Conservation (phyloP, 1,140 invertebrate genomes). For the Drosophila sp. region DNA sequence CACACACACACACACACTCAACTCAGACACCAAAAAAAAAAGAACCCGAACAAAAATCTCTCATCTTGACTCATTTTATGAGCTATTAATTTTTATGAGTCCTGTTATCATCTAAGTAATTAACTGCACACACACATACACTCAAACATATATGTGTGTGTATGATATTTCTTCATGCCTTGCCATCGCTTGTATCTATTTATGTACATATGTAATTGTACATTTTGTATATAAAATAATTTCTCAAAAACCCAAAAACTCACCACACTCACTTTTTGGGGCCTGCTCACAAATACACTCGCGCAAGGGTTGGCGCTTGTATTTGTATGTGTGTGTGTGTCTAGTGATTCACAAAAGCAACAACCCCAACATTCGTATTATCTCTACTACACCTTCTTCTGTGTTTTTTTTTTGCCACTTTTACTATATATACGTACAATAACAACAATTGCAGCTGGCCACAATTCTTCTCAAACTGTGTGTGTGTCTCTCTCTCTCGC, state of each 20-base stretch:
- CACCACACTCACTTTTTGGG: conserved; percentile 46
- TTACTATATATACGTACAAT: conserved; percentile 49
- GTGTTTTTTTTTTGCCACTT: conserved; percentile 46
- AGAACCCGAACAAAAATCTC: conserved; percentile 8
- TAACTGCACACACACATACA: neutral
- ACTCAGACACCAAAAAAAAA: neutral
- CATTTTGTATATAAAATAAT: conserved; percentile 24
- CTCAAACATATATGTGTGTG: neutral
- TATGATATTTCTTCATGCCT: neutral
- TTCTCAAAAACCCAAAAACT: conserved; percentile 34
- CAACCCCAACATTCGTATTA: conserved; percentile 58
- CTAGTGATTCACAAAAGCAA: conserved; percentile 67
- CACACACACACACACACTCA: neutral
- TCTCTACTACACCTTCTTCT: conserved; percentile 55
- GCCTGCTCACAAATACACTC: conserved; percentile 15
- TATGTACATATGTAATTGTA: conserved; percentile 42
- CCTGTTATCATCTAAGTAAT: conserved; percentile 22
- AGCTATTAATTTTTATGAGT: conserved; percentile 21
- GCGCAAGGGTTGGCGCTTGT: conserved; percentile 23
- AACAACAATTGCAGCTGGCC: conserved; percentile 54
- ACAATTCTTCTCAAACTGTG: conserved; percentile 35
- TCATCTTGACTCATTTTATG: conserved; percentile 16
- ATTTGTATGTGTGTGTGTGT: conserved; percentile 35
- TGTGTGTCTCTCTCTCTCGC: conserved; percentile 20
- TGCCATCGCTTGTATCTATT: conserved; percentile 13